Evolutionary conservation across 2,797 vertebrate species (phyloP), one percentile per base, ranked within the genome.

Genomic region (Oceanodroma leucorhoa): DNA sequence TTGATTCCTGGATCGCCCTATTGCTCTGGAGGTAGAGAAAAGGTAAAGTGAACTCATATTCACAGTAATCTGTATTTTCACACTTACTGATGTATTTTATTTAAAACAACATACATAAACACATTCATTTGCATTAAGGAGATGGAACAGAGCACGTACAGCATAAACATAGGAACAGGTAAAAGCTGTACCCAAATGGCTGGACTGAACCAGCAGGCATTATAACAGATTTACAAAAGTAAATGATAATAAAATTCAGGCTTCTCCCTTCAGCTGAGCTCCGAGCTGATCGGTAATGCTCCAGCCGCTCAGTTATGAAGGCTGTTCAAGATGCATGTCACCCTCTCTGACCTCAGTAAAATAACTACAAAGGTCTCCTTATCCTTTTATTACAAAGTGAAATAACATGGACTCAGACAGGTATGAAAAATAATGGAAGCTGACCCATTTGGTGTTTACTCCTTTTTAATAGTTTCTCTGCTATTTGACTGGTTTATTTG

Each of bases 351-450:
- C 87, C 70, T 79, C 81, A 80, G 86, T 66, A 87, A 95, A 97
- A 94, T 93, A 97, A 93, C 95, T 94, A 90, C 92, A 83, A 60
- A 96, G 53, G 60, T 95, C 83, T 96, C 91, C 67, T 84, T 90
- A 91, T 90, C 60, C 73, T 92, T 94, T 97, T 92, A 93, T 94
- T 95, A 83, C 57, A 73, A 84, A 94, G 65, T 89, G 87, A 87
- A 91, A 81, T 80, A 94, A 76, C 62, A 54, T 0, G 8, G 29
- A 70, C 80, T 76, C 29, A 24, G 62, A 71, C 50, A 87, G 54
- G 51, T 79, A 88, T 45, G 66, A 87, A 88, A 94, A 91, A 45
- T n/a, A 83, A 45, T 13, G 43, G 73, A 34, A 86, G 58, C 26
- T 38, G 70, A 89, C 55, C 83, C n/a, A 36, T 58, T 86, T 62